Base-by-base conservation (phyloP, 2,888 invertebrate species). In the Cheilosia urbana region DNA sequence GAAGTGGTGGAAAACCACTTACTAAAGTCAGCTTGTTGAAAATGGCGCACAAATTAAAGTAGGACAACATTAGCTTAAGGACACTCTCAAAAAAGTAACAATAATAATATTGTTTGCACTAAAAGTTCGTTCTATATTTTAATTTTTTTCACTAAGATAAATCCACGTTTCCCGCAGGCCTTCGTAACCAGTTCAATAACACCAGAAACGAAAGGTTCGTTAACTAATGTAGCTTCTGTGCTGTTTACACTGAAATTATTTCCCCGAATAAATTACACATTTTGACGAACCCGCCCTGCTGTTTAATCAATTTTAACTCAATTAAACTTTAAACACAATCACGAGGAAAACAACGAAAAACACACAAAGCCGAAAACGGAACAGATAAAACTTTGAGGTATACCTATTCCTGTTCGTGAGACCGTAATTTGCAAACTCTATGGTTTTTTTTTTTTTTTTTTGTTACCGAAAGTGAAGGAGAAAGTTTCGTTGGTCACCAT, bases 401-500 rank as follows among this genome's bases (percentile, higher is more conserved):
- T n/a, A n/a, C n/a, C 19, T 13, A 37, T 37, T 37, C 37, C 19
- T 45, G 34, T 27, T 66, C 66, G n/a, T 47, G 40, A 49, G 65
- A 60, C 51, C 58, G 27, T 58, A 58, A 76, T 66, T 66, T 66
- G 58, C 66, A 49, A 76, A 60, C 37, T 42, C 17, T 17, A 21
- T 53, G 19, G 0, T 5, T 45, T 45, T 45, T 17, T 45, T 49
- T 21, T 34, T 45, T 40, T 24, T 37, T 7, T 40, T n/a, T n/a
- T 27, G 27, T 27, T 13, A 49, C 6, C 47, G 5, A 19, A 51
- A 51, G 17, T 9, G 19, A 40, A 51, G 30, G 42, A 49, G 30
- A 68, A 68, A 76, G 49, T 76, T 68, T 76, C 19, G 13, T 34
- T 51, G 68, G 76, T 42, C 68, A 60, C 21, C 68, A 60, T 68